These are phyloP conservation scores for Astyanax mexicanus DNA, from an alignment of 2,797 vertebrate species.

Conservation along the genomic window DNA sequence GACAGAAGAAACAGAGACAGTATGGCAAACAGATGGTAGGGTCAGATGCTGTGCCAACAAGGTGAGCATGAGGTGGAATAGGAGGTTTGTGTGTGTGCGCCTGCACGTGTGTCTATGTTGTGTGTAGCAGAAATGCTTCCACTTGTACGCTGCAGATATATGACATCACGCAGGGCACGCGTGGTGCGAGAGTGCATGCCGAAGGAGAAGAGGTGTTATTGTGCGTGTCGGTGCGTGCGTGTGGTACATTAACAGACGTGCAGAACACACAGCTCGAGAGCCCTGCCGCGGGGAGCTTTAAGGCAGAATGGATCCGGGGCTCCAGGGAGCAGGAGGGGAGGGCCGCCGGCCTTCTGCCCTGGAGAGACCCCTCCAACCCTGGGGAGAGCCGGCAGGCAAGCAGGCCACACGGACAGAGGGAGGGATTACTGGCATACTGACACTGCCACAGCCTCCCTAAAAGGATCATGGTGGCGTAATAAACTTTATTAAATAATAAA, in stretches of 20 bases:
- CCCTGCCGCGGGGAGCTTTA: conserved; percentile 62
- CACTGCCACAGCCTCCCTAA: conserved; percentile 98
- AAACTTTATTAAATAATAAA: conserved; percentile 99
- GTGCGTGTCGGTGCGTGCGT: conserved; percentile 15
- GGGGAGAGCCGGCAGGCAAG: conserved; percentile 77
- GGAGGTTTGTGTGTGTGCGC: conserved; percentile 25
- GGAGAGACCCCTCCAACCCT: conserved; percentile 73
- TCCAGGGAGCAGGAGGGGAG: conserved; percentile 72
- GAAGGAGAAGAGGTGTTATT: conserved; percentile 25
- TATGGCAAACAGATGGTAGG: conserved; percentile 58
- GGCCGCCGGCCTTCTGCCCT: conserved; percentile 66
- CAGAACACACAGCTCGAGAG: conserved; percentile 59
- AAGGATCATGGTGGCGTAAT: conserved; percentile 98
- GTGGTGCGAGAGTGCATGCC: neutral
- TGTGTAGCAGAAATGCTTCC: conserved; percentile 26
- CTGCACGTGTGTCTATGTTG: conserved; percentile 3
- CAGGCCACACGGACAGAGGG: conserved; percentile 86
- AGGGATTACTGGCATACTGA: conserved; percentile 95
- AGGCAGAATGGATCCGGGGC: conserved; percentile 64
- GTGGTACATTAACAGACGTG: conserved; percentile 50
- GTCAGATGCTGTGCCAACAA: conserved; percentile 49
- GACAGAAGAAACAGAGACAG: conserved; percentile 52
- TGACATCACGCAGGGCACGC: conserved; percentile 13
- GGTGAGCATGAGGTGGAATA: conserved; percentile 50
- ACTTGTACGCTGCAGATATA: conserved; percentile 2